Percentiles rank a stretch among this genome's conserved stretches.
phyloP scores from a whole-genome alignment of 2,113 vertebrate genomes.

The sheep (Ovis aries) region DNA sequence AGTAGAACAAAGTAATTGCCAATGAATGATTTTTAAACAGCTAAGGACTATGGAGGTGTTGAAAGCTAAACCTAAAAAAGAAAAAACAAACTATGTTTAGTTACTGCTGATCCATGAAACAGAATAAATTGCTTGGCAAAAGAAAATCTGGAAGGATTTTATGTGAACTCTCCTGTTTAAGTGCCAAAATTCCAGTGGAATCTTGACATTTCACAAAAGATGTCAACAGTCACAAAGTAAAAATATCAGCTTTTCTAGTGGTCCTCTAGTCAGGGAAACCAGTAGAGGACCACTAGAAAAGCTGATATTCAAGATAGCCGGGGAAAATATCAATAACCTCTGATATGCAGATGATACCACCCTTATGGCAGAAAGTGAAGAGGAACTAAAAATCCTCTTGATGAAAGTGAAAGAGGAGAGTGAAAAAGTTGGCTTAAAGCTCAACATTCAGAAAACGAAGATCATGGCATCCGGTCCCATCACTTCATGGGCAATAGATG shows the following conservation, averaged over 20 bases:
- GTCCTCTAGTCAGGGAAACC: background rate
- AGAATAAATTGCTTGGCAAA: background rate
- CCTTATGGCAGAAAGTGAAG: no score
- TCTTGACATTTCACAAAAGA: conserved; percentile 35
- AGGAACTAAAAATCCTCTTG: no score
- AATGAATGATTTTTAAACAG: background rate
- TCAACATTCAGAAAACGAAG: no score
- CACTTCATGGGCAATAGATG: no score
- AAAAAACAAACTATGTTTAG: background rate
- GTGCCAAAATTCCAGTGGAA: background rate
- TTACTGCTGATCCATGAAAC: background rate
- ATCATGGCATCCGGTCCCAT: no score
- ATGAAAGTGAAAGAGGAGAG: no score
- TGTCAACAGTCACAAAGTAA: background rate
- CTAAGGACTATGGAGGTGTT: background rate
- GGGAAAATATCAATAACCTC: no score
- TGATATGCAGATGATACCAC: no score
- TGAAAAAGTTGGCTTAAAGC: no score
- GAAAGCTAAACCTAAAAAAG: background rate
- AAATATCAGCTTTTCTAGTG: background rate
- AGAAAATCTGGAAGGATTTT: conserved; percentile 4
- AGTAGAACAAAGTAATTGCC: background rate
- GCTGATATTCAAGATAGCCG: no score
- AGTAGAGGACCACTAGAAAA: background rate
- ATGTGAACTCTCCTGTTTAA: background rate